Conservation (phyloP, 2,888 invertebrate species). For the Heliconius aoede region DNA sequence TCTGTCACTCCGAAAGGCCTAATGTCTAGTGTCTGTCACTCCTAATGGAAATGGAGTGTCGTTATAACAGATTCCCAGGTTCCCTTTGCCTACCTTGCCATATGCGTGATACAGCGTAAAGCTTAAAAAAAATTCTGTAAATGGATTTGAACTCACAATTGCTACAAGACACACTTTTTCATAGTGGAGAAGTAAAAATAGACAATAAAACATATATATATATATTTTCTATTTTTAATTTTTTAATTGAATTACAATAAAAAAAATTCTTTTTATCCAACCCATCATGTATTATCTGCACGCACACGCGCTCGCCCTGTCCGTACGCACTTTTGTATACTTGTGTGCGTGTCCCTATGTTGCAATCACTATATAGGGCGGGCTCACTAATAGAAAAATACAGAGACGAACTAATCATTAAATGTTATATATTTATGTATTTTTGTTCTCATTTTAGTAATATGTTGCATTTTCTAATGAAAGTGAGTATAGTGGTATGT, state of each 20-base stretch:
- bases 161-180: no score
- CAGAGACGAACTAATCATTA: constrained; percentile 60
- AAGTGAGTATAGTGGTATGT: neutral
- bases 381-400: constrained; percentile 77
- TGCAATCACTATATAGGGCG: constrained; percentile 83
- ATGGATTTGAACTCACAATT: neutral
- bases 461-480: neutral
- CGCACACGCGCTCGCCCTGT: constrained; percentile 37
- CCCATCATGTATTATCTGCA: constrained; percentile 49
- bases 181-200: no score
- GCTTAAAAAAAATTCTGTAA: no score
- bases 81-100: no score
- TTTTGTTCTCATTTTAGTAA: neutral
- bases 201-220: no score
- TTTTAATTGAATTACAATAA: constrained; percentile 14
- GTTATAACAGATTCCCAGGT: no score
- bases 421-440: constrained; percentile 25
- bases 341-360: constrained; percentile 71
- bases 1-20: no score
- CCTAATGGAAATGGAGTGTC: no score
- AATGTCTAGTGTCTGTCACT: no score
- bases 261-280: constrained; percentile 13
- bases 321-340: constrained; percentile 25
- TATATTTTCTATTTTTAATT: neutral
- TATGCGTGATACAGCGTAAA: no score